Conservation (phyloP, 1,140 invertebrate genomes). For the Drosophila watanabei region DNA sequence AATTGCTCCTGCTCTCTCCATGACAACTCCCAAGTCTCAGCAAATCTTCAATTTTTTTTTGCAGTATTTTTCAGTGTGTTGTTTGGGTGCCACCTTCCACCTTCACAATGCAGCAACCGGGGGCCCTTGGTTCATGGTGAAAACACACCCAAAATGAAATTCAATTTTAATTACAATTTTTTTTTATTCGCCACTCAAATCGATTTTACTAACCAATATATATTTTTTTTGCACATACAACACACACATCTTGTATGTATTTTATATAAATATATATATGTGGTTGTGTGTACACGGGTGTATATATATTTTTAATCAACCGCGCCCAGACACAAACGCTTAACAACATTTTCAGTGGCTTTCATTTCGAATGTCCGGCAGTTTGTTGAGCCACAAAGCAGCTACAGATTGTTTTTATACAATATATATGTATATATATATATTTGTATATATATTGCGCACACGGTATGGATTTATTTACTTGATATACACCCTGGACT, state of each 20-base stretch:
- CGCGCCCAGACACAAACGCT: conserved; percentile 76
- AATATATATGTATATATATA: neutral
- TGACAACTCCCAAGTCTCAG: conserved; percentile 62
- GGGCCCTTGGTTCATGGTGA: conserved; percentile 28
- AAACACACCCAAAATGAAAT: conserved; percentile 68
- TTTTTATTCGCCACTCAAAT: conserved; percentile 53
- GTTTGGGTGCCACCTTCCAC: conserved; percentile 5
- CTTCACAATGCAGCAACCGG: conserved; percentile 30
- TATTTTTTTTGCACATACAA: conserved; percentile 23
- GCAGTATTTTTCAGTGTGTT: neutral
- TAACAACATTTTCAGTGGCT: conserved; percentile 64
- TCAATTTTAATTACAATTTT: conserved; percentile 81
- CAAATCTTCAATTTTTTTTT: conserved; percentile 43
- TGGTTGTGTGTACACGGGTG: conserved; percentile 28
- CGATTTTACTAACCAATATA: conserved; percentile 72
- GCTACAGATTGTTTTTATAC: conserved; percentile 74
- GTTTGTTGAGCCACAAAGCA: conserved; percentile 73
- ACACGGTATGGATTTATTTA: conserved; percentile 76
- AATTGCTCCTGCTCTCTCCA: conserved; percentile 76
- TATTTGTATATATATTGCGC: conserved; percentile 21
- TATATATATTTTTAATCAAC: conserved; percentile 80
- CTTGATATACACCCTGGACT: conserved; percentile 42
- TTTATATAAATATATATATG: conserved; percentile 26
- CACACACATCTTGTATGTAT: conserved; percentile 12
- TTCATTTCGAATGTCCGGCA: conserved; percentile 67